A percentile compares a stretch with the other conserved stretches of the same genome.
These are phyloP conservation scores for Siniperca obscura DNA, from an alignment of 2,797 vertebrate genomes.

Conservation along the genomic window DNA sequence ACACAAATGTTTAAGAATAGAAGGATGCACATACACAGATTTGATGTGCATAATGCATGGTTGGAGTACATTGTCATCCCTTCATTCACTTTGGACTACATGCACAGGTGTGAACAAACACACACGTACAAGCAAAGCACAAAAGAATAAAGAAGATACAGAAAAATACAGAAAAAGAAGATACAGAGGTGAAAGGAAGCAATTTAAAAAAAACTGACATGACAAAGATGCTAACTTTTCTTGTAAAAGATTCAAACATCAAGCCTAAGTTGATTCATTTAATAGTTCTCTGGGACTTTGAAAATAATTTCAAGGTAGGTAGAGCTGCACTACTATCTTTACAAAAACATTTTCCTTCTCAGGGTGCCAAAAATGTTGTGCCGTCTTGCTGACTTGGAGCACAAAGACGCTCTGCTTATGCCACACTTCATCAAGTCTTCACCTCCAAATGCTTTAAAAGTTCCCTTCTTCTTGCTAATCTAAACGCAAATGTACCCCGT, in stretches of 20 bases:
- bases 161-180: background rate
- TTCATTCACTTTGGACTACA: background rate
- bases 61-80: background rate
- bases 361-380: constrained; percentile 36
- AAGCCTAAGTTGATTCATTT: constrained; percentile 21
- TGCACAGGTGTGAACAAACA: background rate
- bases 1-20: background rate
- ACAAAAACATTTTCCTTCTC: constrained; percentile 40
- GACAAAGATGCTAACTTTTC: background rate
- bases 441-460: constrained; percentile 61
- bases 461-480: constrained; percentile 72
- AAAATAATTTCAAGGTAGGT: constrained; percentile 43
- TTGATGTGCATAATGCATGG: background rate
- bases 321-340: constrained; percentile 29
- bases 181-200: background rate
- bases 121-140: background rate
- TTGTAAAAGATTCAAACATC: background rate
- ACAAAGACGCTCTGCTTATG: constrained; percentile 60
- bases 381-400: constrained; percentile 34
- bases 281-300: constrained; percentile 31
- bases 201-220: background rate
- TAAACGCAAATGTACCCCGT: constrained; percentile 74
- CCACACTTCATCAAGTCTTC: constrained; percentile 67
- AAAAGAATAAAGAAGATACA: background rate
- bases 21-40: background rate